Conservation (phyloP, 1,140 invertebrate species). For the Drepana arcuata region DNA sequence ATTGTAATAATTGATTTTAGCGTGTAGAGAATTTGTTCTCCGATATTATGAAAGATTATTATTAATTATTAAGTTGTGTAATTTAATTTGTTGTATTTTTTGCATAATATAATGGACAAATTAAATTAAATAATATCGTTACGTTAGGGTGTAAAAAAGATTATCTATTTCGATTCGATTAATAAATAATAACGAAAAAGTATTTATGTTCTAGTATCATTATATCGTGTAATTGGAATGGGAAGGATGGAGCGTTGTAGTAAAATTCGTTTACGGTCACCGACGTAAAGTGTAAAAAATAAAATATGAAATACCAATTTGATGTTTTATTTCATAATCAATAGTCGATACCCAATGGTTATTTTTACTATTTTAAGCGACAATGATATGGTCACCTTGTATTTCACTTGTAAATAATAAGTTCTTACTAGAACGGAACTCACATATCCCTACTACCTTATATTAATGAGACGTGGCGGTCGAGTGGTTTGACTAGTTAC, state of each 20-base stretch:
- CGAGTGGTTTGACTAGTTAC: too few relatives aligned
- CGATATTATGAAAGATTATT: constrained; percentile 62
- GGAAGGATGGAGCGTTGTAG: constrained; percentile 65
- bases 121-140: constrained; percentile 69
- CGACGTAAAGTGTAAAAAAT: constrained; percentile 69
- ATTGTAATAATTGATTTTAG: constrained; percentile 62
- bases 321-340: constrained; percentile 44
- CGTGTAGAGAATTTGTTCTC: constrained; percentile 63
- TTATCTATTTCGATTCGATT: constrained; percentile 72
- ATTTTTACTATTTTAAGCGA: too few relatives aligned
- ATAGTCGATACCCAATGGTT: neutral
- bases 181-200: constrained; percentile 66
- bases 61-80: constrained; percentile 67
- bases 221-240: constrained; percentile 66
- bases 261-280: constrained; percentile 69
- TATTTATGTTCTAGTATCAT: constrained; percentile 71
- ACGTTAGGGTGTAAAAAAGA: constrained; percentile 71
- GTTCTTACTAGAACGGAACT: too few relatives aligned
- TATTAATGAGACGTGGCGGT: too few relatives aligned
- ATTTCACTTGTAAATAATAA: too few relatives aligned
- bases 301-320: constrained; percentile 63
- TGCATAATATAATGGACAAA: constrained; percentile 69
- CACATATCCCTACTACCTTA: too few relatives aligned
- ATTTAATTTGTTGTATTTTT: constrained; percentile 69
- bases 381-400: too few relatives aligned